These are phyloP conservation scores for Morone saxatilis DNA, from an alignment of 2,113 vertebrate genomes.

Conservation along the genomic window DNA sequence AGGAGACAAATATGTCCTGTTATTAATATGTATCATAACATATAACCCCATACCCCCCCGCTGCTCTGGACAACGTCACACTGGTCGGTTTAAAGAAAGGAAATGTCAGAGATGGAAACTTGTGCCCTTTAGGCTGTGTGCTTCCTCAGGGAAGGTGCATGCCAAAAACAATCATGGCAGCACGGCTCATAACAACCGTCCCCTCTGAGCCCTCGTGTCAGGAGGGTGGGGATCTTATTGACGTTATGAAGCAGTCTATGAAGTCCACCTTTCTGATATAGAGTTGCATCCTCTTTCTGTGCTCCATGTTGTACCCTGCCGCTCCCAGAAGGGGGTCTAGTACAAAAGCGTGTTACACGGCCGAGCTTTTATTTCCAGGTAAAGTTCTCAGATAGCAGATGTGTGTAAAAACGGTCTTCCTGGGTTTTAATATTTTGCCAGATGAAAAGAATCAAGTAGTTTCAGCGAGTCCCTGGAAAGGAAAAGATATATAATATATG, in stretches of 20 bases:
- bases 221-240: neutral
- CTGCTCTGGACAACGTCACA: neutral
- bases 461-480: neutral
- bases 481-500: neutral
- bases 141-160: neutral
- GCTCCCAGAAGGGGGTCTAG: neutral
- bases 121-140: constrained; percentile 28
- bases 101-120: constrained; percentile 53
- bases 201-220: neutral
- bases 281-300: neutral
- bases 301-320: too few species aligned
- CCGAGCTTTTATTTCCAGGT: neutral
- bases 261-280: neutral
- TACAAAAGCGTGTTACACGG: neutral
- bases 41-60: neutral
- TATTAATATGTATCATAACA: constrained; percentile 25
- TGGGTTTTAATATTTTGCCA: neutral
- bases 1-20: neutral
- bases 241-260: neutral
- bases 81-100: neutral
- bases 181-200: neutral
- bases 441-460: neutral
- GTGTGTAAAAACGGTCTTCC: neutral
- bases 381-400: neutral
- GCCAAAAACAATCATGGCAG: constrained; percentile 37